phyloP scores from a whole-genome alignment of 2,797 vertebrate species.

The Girardinus metallicus region DNA sequence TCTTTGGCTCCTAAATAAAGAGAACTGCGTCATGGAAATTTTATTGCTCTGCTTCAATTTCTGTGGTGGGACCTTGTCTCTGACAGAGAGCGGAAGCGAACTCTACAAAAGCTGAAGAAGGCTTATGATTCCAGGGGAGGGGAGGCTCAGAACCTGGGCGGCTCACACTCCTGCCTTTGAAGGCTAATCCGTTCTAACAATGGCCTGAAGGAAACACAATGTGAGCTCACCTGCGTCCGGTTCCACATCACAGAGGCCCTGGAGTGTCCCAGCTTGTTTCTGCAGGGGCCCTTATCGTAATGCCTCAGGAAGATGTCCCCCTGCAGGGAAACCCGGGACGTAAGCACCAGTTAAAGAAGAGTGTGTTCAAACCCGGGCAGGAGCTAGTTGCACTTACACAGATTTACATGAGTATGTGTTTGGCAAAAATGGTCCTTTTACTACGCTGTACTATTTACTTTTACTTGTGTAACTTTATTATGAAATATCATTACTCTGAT shows the following conservation, averaged over 20 bases:
- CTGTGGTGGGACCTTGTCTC: neutral
- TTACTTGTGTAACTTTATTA: too few relatives aligned
- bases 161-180: conserved; percentile 11
- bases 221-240: conserved; percentile 89
- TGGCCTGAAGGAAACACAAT: conserved; percentile 13
- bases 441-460: too few relatives aligned
- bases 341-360: conserved; percentile 10
- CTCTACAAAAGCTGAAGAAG: conserved; percentile 23
- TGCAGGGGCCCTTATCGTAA: conserved; percentile 96
- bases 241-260: conserved; percentile 98
- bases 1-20: neutral
- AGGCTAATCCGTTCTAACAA: conserved; percentile 23
- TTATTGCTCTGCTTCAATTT: neutral
- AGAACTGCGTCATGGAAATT: neutral
- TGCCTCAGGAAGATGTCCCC: conserved; percentile 97
- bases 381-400: too few relatives aligned
- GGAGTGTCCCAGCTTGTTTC: conserved; percentile 97
- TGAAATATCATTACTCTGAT: too few relatives aligned
- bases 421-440: too few relatives aligned
- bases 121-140: conserved; percentile 16
- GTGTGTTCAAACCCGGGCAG: neutral
- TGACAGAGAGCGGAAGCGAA: neutral
- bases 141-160: conserved; percentile 18
- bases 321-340: conserved; percentile 73
- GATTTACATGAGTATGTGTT: too few relatives aligned